These are phyloP conservation scores for Drosophila stalkeri DNA, from an alignment of 2,888 invertebrate genomes.

Conservation along the genomic window DNA sequence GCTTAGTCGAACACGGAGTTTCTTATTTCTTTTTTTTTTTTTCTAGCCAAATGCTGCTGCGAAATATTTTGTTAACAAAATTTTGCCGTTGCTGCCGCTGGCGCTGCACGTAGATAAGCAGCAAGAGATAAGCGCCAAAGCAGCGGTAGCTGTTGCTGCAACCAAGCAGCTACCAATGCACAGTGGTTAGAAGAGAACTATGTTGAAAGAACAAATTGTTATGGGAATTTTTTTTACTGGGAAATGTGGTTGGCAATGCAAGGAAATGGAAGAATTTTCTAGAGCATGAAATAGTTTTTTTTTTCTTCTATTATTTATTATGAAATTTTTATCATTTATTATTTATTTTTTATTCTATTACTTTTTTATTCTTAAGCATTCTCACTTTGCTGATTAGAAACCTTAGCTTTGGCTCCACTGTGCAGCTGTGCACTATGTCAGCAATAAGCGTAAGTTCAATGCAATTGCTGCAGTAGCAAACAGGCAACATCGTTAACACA, in stretches of 20 bases:
- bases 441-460: slow-evolving; percentile 62
- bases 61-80: slow-evolving; percentile 80
- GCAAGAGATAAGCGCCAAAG: slow-evolving; percentile 59
- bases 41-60: slow-evolving; percentile 46
- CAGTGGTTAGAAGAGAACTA: slow-evolving; percentile 23
- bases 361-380: too few relatives aligned
- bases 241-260: neutral
- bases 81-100: slow-evolving; percentile 64
- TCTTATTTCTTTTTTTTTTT: neutral
- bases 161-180: slow-evolving; percentile 29
- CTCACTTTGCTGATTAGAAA: too few relatives aligned
- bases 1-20: slow-evolving; percentile 17
- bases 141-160: slow-evolving; percentile 52
- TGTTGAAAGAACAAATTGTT: neutral
- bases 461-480: slow-evolving; percentile 67
- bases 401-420: slow-evolving; percentile 35
- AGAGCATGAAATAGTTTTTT: neutral
- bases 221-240: neutral
- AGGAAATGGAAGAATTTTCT: neutral
- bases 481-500: slow-evolving; percentile 77
- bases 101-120: slow-evolving; percentile 69
- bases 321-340: too few relatives aligned
- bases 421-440: slow-evolving; percentile 52
- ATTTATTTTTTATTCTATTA: too few relatives aligned
- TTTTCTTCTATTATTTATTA: neutral